phyloP scores from a whole-genome alignment of 2,888 invertebrate genomes.

The Brachypterus glaber region DNA sequence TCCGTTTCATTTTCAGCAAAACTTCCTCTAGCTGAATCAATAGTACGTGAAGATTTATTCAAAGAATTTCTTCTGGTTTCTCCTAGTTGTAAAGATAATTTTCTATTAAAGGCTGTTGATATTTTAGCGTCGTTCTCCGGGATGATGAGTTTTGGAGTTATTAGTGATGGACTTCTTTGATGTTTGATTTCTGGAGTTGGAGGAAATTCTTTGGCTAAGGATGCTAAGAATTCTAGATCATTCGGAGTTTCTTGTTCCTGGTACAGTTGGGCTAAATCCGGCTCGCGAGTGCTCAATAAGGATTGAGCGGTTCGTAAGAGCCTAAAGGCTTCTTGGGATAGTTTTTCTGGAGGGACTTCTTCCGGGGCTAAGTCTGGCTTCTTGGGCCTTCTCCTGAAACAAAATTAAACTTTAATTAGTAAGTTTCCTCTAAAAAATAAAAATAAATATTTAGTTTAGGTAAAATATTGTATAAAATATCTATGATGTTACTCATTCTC shows the following conservation, averaged over 20 bases:
- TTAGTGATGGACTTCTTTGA: slow-evolving; percentile 31
- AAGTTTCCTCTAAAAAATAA: too few species aligned
- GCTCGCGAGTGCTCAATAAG: slow-evolving; percentile 53
- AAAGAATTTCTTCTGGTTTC: slow-evolving; percentile 20
- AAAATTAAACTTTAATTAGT: too few species aligned
- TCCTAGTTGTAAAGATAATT: slow-evolving; percentile 34
- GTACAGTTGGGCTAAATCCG: slow-evolving; percentile 43
- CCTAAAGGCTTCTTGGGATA: slow-evolving; percentile 57
- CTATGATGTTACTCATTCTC: too few species aligned
- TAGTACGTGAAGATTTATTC: slow-evolving; percentile 9
- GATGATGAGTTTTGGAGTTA: slow-evolving; percentile 33
- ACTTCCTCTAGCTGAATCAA: slow-evolving; percentile 25
- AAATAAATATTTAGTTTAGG: too few species aligned
- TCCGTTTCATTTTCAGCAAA: slow-evolving; percentile 26
- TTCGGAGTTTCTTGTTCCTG: slow-evolving; percentile 24
- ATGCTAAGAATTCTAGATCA: slow-evolving; percentile 36
- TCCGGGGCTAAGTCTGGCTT: slow-evolving; percentile 38
- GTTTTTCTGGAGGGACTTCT: slow-evolving; percentile 51
- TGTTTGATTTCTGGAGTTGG: slow-evolving; percentile 24
- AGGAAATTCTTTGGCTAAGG: slow-evolving; percentile 38
- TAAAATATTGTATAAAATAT: too few species aligned
- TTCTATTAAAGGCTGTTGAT: slow-evolving; percentile 34
- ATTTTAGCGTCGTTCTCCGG: slow-evolving; percentile 30
- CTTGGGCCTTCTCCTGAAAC: slow-evolving; percentile 37
- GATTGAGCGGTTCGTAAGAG: slow-evolving; percentile 57